These are phyloP conservation scores for Argyresthia goedartella DNA, from an alignment of 2,888 invertebrate species.

Conservation along the genomic window DNA sequence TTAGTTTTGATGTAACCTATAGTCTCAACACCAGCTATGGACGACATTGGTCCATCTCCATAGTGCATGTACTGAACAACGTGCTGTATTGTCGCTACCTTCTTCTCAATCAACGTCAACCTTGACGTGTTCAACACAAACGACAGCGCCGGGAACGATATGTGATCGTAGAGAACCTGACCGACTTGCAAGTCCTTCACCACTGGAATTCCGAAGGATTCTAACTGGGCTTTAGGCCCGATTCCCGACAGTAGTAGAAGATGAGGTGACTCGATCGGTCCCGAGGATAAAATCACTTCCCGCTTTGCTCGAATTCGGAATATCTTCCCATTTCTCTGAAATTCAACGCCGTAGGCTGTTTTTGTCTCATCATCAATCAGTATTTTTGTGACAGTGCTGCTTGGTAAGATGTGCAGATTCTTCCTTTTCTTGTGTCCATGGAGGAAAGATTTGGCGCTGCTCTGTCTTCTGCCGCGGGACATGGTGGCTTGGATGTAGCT, in stretches of 20 bases:
- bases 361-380: slow-evolving; percentile 69
- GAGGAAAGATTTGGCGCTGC: slow-evolving; percentile 72
- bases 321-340: slow-evolving; percentile 49
- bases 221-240: slow-evolving; percentile 73
- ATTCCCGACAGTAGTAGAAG: slow-evolving; percentile 77
- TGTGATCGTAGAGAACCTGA: slow-evolving; percentile 76
- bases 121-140: slow-evolving; percentile 63
- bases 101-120: slow-evolving; percentile 32
- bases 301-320: slow-evolving; percentile 50
- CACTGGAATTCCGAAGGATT: slow-evolving; percentile 69
- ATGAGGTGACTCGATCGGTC: slow-evolving; percentile 86
- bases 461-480: slow-evolving; percentile 58
- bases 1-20: slow-evolving; percentile 72
- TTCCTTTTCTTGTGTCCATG: slow-evolving; percentile 59
- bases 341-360: slow-evolving; percentile 45
- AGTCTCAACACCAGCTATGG: slow-evolving; percentile 69
- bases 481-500: slow-evolving; percentile 58
- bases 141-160: slow-evolving; percentile 69
- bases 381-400: slow-evolving; percentile 68
- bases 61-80: slow-evolving; percentile 40
- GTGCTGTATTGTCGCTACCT: slow-evolving; percentile 33
- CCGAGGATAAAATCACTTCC: slow-evolving; percentile 75
- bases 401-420: slow-evolving; percentile 70
- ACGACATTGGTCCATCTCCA: slow-evolving; percentile 66
- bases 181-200: slow-evolving; percentile 76